Percentiles rank a stretch among this genome's conserved stretches.
Conservation (phyloP, 1,140 invertebrate genomes). For the Papilio xuthus region DNA sequence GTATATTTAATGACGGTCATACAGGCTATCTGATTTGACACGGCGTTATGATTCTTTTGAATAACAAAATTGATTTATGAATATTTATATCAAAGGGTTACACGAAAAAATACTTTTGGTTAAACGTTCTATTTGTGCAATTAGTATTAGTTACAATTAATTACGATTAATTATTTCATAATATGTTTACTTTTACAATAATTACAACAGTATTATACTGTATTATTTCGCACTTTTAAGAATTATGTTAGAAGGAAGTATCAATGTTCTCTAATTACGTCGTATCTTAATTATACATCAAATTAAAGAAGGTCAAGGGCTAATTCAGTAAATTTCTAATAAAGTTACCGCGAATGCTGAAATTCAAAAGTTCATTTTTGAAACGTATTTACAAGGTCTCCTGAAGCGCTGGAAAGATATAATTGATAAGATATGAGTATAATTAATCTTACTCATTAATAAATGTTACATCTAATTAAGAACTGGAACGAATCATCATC, state of each 20-base stretch:
- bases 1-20: conserved; percentile 10
- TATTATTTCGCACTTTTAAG: neutral
- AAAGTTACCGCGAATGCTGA: neutral
- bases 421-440: neutral
- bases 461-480: neutral
- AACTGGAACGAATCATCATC: neutral
- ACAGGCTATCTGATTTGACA: conserved; percentile 5
- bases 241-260: neutral
- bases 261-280: neutral
- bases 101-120: neutral
- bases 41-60: conserved; percentile 8
- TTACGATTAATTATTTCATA: neutral
- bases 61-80: conserved; percentile 12
- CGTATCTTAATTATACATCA: neutral
- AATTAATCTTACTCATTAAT: neutral
- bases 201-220: neutral
- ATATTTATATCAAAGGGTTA: neutral
- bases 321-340: neutral
- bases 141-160: neutral
- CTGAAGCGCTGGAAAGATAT: neutral
- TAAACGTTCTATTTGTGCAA: neutral
- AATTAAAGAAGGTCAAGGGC: conserved; percentile 12
- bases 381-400: neutral
- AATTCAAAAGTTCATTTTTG: neutral
- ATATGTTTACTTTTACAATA: neutral